A percentile compares a stretch with the other conserved stretches of the same genome.
These are phyloP conservation scores for Tenodera sinensis DNA, from an alignment of 2,888 invertebrate genomes.

Conservation along the genomic window DNA sequence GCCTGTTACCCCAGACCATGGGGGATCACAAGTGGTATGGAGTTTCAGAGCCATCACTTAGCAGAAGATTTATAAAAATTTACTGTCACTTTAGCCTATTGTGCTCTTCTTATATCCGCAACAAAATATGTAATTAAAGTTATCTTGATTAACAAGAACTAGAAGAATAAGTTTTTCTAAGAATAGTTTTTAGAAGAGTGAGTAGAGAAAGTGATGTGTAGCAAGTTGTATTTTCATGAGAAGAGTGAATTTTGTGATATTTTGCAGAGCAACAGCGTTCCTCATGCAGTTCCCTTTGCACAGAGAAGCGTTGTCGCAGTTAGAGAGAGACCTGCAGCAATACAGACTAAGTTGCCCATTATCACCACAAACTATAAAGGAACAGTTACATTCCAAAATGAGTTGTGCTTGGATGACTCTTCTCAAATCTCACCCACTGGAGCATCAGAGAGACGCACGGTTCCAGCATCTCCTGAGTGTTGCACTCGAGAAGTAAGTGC, in stretches of 20 bases:
- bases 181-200: too few relatives aligned
- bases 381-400: conserved; percentile 18
- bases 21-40: too few relatives aligned
- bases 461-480: conserved; percentile 24
- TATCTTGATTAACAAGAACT: too few relatives aligned
- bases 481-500: conserved; percentile 28
- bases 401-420: conserved; percentile 21
- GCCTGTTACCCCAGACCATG: too few relatives aligned
- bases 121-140: too few relatives aligned
- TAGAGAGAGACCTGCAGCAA: neutral
- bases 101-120: too few relatives aligned
- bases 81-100: too few relatives aligned
- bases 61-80: too few relatives aligned
- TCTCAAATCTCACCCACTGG: conserved; percentile 21
- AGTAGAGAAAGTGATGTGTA: too few relatives aligned
- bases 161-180: too few relatives aligned
- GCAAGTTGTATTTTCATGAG: too few relatives aligned
- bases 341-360: neutral
- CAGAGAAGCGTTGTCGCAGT: neutral
- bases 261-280: conserved; percentile 18
- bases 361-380: neutral
- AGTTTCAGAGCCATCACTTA: too few relatives aligned
- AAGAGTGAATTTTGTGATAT: neutral
- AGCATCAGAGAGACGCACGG: conserved; percentile 26
- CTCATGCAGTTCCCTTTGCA: neutral